Conservation (phyloP, 2,888 invertebrate genomes). For the Pandemis cinnamomeana region DNA sequence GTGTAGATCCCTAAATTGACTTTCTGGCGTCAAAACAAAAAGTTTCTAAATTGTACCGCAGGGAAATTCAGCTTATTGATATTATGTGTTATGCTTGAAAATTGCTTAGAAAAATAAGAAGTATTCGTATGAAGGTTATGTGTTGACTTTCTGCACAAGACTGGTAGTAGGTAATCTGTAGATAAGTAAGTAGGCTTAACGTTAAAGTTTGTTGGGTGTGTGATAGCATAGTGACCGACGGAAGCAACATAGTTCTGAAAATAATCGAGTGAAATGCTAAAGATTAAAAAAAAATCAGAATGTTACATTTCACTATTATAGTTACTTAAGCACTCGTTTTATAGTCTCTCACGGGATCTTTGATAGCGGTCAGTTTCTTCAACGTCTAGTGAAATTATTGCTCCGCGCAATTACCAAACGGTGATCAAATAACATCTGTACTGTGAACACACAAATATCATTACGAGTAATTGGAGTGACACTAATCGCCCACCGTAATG, state of each 20-base stretch:
- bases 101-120: not conserved
- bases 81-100: constrained; percentile 48
- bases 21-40: constrained; percentile 50
- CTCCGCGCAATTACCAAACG: constrained; percentile 49
- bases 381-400: constrained; percentile 53
- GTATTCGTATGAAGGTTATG: not conserved
- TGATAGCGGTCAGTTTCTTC: constrained; percentile 58
- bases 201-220: too few relatives aligned
- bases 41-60: constrained; percentile 58
- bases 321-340: constrained; percentile 46
- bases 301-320: not conserved
- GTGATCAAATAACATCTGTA: constrained; percentile 61
- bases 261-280: not conserved
- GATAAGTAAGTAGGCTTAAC: not conserved
- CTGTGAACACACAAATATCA: constrained; percentile 57
- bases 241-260: too few relatives aligned
- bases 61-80: constrained; percentile 56
- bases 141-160: not conserved
- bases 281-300: not conserved
- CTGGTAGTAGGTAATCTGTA: not conserved
- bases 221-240: too few relatives aligned
- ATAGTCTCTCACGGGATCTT: constrained; percentile 57
- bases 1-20: constrained; percentile 57
- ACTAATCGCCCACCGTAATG: constrained; percentile 61
- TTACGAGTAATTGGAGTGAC: constrained; percentile 66